phyloP scores from a whole-genome alignment of 2,113 vertebrate genomes.

The Nothoprocta perdicaria region DNA sequence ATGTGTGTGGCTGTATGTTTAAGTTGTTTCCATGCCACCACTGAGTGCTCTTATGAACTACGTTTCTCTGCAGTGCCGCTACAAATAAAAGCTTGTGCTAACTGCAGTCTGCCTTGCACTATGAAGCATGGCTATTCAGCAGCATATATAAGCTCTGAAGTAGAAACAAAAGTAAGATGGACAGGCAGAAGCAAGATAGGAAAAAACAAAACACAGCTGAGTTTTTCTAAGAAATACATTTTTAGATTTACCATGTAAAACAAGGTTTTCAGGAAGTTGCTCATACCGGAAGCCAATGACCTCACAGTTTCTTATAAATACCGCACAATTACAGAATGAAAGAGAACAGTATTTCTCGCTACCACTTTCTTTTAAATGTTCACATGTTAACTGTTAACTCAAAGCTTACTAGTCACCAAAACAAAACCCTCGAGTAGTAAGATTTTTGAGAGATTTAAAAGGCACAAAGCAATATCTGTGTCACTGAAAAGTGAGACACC shows the following conservation, averaged over 20 bases:
- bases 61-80: background rate
- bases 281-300: conserved; percentile 56
- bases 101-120: background rate
- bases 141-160: fast-evolving
- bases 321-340: conserved; percentile 8
- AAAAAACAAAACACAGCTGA: conserved; percentile 54
- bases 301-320: conserved; percentile 59
- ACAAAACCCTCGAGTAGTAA: fast-evolving
- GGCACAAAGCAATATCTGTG: fast-evolving
- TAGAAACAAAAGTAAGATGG: background rate
- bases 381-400: background rate
- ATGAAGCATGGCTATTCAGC: fast-evolving
- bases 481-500: background rate
- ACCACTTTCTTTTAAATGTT: background rate
- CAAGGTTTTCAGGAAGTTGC: conserved; percentile 62
- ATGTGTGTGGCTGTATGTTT: fast-evolving
- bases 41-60: background rate
- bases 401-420: background rate
- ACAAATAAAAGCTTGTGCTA: background rate
- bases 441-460: background rate
- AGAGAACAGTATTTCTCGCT: background rate
- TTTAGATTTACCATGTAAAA: conserved; percentile 43
- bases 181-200: background rate
- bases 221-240: conserved; percentile 65
- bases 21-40: background rate